Evolutionary conservation across 1,140 invertebrate genomes (phyloP).

Genomic region (Polypedilum pembai): DNA sequence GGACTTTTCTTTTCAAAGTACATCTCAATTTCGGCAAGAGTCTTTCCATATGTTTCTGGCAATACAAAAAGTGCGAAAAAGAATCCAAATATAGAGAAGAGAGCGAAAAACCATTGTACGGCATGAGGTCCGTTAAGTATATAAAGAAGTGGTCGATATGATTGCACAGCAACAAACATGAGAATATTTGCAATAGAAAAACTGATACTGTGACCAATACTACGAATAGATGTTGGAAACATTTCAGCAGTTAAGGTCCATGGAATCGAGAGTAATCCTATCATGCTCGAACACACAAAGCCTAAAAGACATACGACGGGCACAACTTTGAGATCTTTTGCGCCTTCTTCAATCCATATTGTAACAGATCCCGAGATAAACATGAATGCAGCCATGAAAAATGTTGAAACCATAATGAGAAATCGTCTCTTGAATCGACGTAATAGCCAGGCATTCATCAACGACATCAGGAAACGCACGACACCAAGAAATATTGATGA

Average conservation of each 20-base stretch:
- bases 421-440: constrained; percentile 46
- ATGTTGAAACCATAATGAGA: constrained; percentile 46
- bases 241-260: constrained; percentile 57
- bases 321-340: constrained; percentile 33
- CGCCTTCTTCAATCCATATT: constrained; percentile 42
- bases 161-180: constrained; percentile 49
- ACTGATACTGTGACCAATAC: constrained; percentile 49
- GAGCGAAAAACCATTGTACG: constrained; percentile 62
- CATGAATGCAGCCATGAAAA: constrained; percentile 50
- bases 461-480: constrained; percentile 54
- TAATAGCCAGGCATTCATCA: constrained; percentile 49
- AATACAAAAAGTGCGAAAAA: constrained; percentile 55
- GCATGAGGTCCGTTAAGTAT: constrained; percentile 50
- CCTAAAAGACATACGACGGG: constrained; percentile 47
- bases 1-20: constrained; percentile 42
- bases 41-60: constrained; percentile 64
- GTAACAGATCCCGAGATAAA: constrained; percentile 48
- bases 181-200: constrained; percentile 48
- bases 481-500: constrained; percentile 55
- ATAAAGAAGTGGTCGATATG: constrained; percentile 44
- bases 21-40: constrained; percentile 58
- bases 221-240: constrained; percentile 53
- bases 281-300: constrained; percentile 50
- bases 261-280: constrained; percentile 52
- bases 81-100: constrained; percentile 49